A percentile compares a stretch with the other conserved stretches of the same genome.
Evolutionary conservation across 2,797 vertebrate genomes (phyloP).

Genomic region (Hephaestus fuliginosus): DNA sequence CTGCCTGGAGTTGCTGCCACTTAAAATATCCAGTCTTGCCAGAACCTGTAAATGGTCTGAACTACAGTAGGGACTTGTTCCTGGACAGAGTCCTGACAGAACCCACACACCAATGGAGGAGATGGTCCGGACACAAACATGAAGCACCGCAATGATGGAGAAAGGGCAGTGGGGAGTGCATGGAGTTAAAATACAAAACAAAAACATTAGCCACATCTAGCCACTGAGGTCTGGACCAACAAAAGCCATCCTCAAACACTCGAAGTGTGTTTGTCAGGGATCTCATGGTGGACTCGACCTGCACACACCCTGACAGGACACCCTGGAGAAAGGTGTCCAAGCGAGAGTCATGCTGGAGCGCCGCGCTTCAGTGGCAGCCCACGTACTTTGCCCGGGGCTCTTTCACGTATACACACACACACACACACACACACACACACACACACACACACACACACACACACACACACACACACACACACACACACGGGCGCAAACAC

Average conservation of each 20-base stretch:
- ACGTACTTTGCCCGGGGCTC: slow-evolving; percentile 55
- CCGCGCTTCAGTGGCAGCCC: slow-evolving; percentile 50
- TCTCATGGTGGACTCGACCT: not conserved
- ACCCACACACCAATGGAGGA: slow-evolving; percentile 47
- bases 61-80: slow-evolving; percentile 54
- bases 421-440: too few species aligned
- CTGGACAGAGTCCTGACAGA: slow-evolving; percentile 54
- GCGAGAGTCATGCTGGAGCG: slow-evolving; percentile 21
- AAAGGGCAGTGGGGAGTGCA: slow-evolving; percentile 52
- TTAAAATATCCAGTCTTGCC: slow-evolving; percentile 31
- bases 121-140: slow-evolving; percentile 47
- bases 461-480: too few species aligned
- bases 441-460: too few species aligned
- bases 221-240: slow-evolving; percentile 26
- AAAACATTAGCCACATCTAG: slow-evolving; percentile 25
- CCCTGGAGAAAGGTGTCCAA: slow-evolving; percentile 37
- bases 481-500: slow-evolving; percentile 14
- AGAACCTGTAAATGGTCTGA: slow-evolving; percentile 10
- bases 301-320: slow-evolving; percentile 23
- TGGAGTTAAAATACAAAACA: slow-evolving; percentile 30
- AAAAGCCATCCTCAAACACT: slow-evolving; percentile 39
- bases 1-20: slow-evolving; percentile 65
- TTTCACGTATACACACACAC: slow-evolving; percentile 37
- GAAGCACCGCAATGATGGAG: slow-evolving; percentile 64
- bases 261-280: slow-evolving; percentile 34